phyloP scores from a whole-genome alignment of 2,113 vertebrate genomes.

The Stomatorhinus ivindoensis region DNA sequence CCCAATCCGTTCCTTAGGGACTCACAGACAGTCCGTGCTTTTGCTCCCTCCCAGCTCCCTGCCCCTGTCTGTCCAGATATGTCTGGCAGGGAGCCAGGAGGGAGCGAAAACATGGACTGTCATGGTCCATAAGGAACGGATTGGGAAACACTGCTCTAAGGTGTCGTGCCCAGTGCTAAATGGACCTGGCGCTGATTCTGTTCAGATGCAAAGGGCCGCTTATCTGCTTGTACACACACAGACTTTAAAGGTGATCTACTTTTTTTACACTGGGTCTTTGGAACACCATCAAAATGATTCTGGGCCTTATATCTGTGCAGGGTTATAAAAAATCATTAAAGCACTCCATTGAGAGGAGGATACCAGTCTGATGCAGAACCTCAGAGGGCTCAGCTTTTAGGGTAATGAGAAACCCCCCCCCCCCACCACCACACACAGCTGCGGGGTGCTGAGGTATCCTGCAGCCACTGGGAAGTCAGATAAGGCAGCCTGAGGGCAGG shows the following conservation, averaged over 20 bases:
- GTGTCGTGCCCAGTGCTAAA: neutral
- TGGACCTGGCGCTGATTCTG: neutral
- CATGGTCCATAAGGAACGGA: neutral
- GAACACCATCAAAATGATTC: neutral
- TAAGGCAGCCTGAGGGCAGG: neutral
- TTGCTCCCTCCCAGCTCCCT: neutral
- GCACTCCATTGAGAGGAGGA: neutral
- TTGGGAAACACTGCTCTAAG: neutral
- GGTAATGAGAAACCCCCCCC: neutral
- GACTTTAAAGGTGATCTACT: neutral
- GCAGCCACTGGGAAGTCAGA: neutral
- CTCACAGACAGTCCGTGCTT: neutral
- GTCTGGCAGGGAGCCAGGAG: neutral
- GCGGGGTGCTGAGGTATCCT: neutral
- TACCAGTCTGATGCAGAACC: neutral
- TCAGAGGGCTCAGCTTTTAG: neutral
- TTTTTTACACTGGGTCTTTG: neutral
- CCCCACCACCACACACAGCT: neutral
- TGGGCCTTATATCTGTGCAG: neutral
- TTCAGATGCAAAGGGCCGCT: neutral
- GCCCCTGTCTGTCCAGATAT: neutral
- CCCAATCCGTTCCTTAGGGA: neutral
- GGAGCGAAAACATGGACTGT: neutral
- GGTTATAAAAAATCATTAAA: neutral
- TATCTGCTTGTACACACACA: neutral